Evolutionary conservation across 2,113 vertebrate genomes (phyloP).

Genomic region (Prunella himalayana): DNA sequence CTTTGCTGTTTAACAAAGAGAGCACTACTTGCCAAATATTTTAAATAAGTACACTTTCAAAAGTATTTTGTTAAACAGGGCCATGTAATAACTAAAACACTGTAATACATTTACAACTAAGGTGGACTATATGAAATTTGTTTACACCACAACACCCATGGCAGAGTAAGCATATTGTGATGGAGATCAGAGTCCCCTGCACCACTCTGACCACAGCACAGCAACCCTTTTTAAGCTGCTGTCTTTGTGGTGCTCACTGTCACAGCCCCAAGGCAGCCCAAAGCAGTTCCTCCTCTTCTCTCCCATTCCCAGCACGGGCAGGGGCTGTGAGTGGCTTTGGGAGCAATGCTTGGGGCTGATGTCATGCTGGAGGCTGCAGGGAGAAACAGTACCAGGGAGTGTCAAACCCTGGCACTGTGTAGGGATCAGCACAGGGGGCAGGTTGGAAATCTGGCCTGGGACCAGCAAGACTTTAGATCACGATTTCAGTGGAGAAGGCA

Average conservation of each 20-base stretch:
- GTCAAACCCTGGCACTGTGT: background rate
- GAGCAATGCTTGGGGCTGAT: background rate
- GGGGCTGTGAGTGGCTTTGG: background rate
- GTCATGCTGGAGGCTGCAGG: background rate
- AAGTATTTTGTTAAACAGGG: background rate
- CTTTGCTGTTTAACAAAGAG: background rate
- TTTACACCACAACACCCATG: background rate
- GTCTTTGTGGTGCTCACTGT: background rate
- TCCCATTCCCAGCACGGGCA: background rate
- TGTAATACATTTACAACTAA: background rate
- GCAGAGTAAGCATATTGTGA: background rate
- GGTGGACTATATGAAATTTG: background rate
- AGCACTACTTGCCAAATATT: background rate
- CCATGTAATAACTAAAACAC: background rate
- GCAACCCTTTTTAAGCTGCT: background rate
- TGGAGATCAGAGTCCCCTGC: background rate
- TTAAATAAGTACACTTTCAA: background rate
- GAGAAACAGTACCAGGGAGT: conserved; percentile 23
- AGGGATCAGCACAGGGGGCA: background rate
- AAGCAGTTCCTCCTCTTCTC: background rate
- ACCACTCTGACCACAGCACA: background rate
- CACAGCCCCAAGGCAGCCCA: background rate
- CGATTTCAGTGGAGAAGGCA: background rate
- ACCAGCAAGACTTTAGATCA: conserved; percentile 23
- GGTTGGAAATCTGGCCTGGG: background rate